phyloP scores from a whole-genome alignment of 2,888 invertebrate genomes.

The Disparrhopalites patrizii region DNA sequence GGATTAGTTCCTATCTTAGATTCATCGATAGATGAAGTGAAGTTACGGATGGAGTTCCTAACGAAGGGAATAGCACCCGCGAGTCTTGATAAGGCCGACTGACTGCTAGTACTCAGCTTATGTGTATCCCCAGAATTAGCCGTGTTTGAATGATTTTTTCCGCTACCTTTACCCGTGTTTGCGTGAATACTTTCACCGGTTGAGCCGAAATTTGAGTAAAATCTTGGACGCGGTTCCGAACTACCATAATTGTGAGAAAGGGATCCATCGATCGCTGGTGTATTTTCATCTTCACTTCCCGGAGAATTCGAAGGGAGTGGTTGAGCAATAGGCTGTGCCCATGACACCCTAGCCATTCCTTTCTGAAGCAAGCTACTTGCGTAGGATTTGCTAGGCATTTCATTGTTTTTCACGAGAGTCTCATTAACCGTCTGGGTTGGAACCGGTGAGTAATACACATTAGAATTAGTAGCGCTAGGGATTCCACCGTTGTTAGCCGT shows the following conservation, averaged over 20 bases:
- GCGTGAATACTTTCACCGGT: conserved; percentile 23
- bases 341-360: conserved; percentile 39
- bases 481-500: conserved; percentile 24
- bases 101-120: conserved; percentile 20
- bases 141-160: background rate
- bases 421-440: conserved; percentile 31
- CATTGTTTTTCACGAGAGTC: conserved; percentile 27
- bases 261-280: conserved; percentile 38
- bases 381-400: conserved; percentile 26
- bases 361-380: conserved; percentile 38
- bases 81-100: conserved; percentile 39
- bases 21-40: conserved; percentile 11
- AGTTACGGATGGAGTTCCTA: conserved; percentile 37
- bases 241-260: conserved; percentile 13
- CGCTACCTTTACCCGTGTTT: background rate
- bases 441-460: conserved; percentile 42
- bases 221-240: conserved; percentile 17
- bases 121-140: too few species aligned
- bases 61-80: conserved; percentile 45
- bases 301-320: conserved; percentile 38
- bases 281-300: conserved; percentile 26
- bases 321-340: conserved; percentile 46
- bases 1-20: background rate
- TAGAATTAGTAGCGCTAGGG: conserved; percentile 37
- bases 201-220: conserved; percentile 30